phyloP scores from a whole-genome alignment of 2,113 vertebrate genomes.

The Protobothrops flavoviridis region DNA sequence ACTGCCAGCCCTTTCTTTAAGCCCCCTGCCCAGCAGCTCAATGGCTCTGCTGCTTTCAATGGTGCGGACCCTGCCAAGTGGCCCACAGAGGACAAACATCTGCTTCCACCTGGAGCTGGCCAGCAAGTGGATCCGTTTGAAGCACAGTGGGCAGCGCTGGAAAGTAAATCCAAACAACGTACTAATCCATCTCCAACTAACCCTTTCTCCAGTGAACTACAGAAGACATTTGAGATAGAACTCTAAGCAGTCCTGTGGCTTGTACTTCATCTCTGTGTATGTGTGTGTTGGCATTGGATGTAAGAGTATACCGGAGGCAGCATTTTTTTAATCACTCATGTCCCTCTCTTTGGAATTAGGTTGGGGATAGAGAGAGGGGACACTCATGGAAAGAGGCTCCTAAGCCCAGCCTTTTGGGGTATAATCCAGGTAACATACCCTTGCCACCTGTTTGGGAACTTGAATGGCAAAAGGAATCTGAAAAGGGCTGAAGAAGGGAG shows the following conservation, averaged over 20 bases:
- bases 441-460: constrained; percentile 50
- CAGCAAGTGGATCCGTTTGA: constrained; percentile 87
- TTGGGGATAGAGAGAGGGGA: constrained; percentile 48
- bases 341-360: constrained; percentile 61
- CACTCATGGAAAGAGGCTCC: constrained; percentile 11
- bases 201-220: constrained; percentile 96
- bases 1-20: constrained; percentile 80
- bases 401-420: constrained; percentile 45
- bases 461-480: constrained; percentile 53
- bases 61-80: constrained; percentile 77
- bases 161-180: constrained; percentile 87
- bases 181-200: constrained; percentile 95
- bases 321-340: constrained; percentile 60
- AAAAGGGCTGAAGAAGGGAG: constrained; percentile 41
- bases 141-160: constrained; percentile 95
- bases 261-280: constrained; percentile 53
- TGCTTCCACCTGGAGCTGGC: constrained; percentile 51
- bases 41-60: constrained; percentile 85
- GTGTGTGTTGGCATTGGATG: constrained; percentile 40
- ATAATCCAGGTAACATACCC: constrained; percentile 36
- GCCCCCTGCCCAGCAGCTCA: constrained; percentile 72
- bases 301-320: constrained; percentile 56
- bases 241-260: constrained; percentile 71
- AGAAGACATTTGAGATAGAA: constrained; percentile 99
- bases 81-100: constrained; percentile 72